Percentiles rank a stretch among this genome's conserved stretches.
These are phyloP conservation scores for Hylia prasina DNA, from an alignment of 2,113 vertebrate genomes.

Conservation along the genomic window DNA sequence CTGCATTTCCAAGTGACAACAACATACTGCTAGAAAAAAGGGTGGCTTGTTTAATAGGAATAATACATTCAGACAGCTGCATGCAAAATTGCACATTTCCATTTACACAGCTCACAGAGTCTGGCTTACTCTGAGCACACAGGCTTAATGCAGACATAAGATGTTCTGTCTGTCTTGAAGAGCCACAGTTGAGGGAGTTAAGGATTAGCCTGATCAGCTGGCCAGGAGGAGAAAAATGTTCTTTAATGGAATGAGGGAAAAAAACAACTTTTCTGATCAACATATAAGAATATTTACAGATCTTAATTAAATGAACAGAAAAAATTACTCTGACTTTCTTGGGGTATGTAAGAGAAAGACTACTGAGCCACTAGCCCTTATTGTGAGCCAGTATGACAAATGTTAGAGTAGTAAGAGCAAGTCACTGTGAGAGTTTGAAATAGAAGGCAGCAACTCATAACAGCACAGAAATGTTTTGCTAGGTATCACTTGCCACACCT, in stretches of 20 bases:
- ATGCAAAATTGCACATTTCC: neutral
- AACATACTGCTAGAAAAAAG: neutral
- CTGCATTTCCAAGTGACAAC: neutral
- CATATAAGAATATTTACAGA: neutral
- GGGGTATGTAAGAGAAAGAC: neutral
- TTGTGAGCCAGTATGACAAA: neutral
- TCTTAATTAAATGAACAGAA: neutral
- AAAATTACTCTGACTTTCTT: neutral
- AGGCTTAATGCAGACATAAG: neutral
- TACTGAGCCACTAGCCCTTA: neutral
- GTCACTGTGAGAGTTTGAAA: neutral
- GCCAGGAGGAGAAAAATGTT: neutral
- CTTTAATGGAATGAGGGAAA: neutral
- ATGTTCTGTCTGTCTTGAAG: neutral
- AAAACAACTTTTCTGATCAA: neutral
- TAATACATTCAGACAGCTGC: neutral
- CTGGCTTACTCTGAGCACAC: neutral
- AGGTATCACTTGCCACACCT: neutral
- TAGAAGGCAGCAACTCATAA: neutral
- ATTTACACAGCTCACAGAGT: neutral
- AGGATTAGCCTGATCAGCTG: neutral
- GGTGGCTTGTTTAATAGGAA: neutral
- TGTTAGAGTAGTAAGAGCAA: neutral
- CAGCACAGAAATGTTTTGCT: neutral
- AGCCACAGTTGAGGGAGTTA: neutral